Base-by-base conservation (phyloP, 2,797 vertebrate genomes). In the Dromococcyx pavoninus region DNA sequence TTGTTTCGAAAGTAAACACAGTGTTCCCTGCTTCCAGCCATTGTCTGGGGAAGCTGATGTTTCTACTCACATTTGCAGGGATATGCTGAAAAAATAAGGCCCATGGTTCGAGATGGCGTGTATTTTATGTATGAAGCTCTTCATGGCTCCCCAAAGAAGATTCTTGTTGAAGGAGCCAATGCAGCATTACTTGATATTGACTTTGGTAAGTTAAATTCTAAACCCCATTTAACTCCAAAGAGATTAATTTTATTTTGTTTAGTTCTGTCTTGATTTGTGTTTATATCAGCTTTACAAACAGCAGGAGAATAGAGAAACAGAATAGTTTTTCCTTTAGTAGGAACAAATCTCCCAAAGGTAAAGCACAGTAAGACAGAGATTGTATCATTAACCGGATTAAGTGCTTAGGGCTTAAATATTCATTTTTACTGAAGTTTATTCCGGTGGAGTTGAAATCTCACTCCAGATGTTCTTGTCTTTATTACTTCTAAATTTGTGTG, bases 121-220 rank as follows among this genome's bases (percentile, higher is more conserved):
- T 99, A 99, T 95, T 99, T 99, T 96, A 99, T 99, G 99, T 99
- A 99, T 5, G 99, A 99, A 96, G 99, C 99, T 10, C 98, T 99
- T 85, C 99, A 99, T 17, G 99, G 99, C 74, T 74, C 98, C 73
- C 97, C 98, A 32, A 99, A 99, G 98, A 99, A 99, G 92, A 99
- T 99, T 89, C 98, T 99, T 67, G 99, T 99, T 88, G 99, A 99
- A 97, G 99, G 99, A 39, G 99, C 99, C 93, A 99, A 99, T 27
- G 99, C 99, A 32, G 99, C 99, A 74, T 98, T 99, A 61, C 99
- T 99, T 13, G 99, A 99, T 98, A 99, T 99, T 62, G 99, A 99
- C 97, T 99, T 99, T 82, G 99, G 99, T 99, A 96, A 79, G 96
- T 43, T 82, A 30, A 44, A 25, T 44, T 64, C 27, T 91, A 65